phyloP scores from a whole-genome alignment of 1,140 invertebrate species.

The Bombus picipes region DNA sequence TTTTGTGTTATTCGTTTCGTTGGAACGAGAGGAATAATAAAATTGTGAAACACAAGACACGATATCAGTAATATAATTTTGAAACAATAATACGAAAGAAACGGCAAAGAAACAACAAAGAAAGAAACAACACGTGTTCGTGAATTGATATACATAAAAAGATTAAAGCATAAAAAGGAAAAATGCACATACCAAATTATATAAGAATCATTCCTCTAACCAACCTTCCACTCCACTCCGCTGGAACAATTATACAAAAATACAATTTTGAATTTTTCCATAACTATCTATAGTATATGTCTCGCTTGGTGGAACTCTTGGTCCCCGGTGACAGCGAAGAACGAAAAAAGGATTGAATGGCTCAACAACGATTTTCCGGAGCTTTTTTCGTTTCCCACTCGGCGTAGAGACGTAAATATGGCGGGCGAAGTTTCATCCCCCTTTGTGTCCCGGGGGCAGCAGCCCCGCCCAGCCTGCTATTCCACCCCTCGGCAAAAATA shows the following conservation, averaged over 20 bases:
- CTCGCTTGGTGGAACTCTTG: no score
- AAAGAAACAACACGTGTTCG: no score
- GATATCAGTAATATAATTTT: neutral
- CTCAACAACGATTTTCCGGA: constrained; percentile 58
- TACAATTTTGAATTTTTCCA: neutral
- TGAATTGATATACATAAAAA: no score
- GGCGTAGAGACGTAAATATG: constrained; percentile 76
- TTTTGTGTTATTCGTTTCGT: neutral
- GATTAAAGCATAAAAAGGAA: neutral
- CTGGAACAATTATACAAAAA: neutral
- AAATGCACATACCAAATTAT: neutral
- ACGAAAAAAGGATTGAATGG: constrained; percentile 20
- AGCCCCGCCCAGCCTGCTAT: constrained; percentile 79
- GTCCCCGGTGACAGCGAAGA: neutral
- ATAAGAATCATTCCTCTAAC: neutral
- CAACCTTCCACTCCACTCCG: no score
- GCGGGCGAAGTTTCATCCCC: constrained; percentile 80
- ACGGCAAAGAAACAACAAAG: neutral
- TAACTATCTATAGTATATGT: no score
- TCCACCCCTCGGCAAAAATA: constrained; percentile 79
- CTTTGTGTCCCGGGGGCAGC: constrained; percentile 69
- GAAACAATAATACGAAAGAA: neutral
- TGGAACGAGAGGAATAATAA: no score
- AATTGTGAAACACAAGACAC: neutral
- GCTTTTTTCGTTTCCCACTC: constrained; percentile 68